phyloP scores from a whole-genome alignment of 2,113 vertebrate genomes.

The Pholis gunnellus region DNA sequence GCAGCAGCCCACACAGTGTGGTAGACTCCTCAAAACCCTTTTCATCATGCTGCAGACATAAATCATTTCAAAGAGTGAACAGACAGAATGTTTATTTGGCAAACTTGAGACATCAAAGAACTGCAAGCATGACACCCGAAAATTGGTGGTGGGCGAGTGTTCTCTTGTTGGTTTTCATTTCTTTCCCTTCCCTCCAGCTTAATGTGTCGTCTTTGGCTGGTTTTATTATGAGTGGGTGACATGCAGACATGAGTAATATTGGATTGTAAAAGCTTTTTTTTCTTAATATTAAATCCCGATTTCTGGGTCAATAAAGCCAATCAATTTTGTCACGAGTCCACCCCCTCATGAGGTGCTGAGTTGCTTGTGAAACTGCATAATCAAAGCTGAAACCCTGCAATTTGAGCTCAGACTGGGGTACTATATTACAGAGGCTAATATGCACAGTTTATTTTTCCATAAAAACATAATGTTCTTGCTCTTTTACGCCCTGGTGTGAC shows the following conservation, averaged over 20 bases:
- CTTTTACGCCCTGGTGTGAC: slow-evolving; percentile 3
- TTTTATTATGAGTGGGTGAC: slow-evolving; percentile 63
- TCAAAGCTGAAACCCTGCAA: slow-evolving; percentile 68
- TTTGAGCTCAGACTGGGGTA: slow-evolving; percentile 51
- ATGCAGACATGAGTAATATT: slow-evolving; percentile 67
- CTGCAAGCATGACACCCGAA: slow-evolving; percentile 46
- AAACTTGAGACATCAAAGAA: slow-evolving; percentile 66
- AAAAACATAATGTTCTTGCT: slow-evolving; percentile 25
- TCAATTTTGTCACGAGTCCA: slow-evolving; percentile 53
- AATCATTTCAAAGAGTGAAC: slow-evolving; percentile 38
- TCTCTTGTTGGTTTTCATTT: slow-evolving; percentile 38
- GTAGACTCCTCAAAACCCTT: slow-evolving; percentile 28
- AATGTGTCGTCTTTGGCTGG: slow-evolving; percentile 57
- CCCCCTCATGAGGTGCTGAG: slow-evolving; percentile 42
- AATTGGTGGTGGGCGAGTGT: slow-evolving; percentile 59
- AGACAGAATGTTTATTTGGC: slow-evolving; percentile 27
- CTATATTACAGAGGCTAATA: slow-evolving; percentile 40
- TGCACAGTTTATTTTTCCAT: background rate
- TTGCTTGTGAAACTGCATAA: slow-evolving; percentile 56
- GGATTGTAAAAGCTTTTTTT: slow-evolving; percentile 50
- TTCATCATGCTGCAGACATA: slow-evolving; percentile 40
- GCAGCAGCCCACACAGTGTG: slow-evolving; percentile 36
- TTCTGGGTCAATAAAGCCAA: slow-evolving; percentile 66
- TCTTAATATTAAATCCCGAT: slow-evolving; percentile 53
- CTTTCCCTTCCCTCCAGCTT: slow-evolving; percentile 37